Conservation (phyloP, 1,140 invertebrate species). For the Drosophila pallidifrons region DNA sequence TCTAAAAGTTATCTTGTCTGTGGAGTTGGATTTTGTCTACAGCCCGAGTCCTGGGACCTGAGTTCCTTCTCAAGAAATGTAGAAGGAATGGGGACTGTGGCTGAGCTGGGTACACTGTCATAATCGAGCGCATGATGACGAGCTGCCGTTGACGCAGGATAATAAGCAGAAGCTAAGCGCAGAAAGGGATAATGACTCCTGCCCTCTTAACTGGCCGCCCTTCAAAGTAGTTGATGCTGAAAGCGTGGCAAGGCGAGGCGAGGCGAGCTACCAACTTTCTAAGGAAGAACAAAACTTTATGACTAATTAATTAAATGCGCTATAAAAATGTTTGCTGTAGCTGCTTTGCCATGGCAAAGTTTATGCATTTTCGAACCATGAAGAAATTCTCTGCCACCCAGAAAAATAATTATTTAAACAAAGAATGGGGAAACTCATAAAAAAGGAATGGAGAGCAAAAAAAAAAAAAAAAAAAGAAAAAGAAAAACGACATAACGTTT, state of each 20-base stretch:
- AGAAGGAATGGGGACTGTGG: not conserved
- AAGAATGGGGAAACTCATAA: constrained; percentile 14
- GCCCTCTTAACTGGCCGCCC: constrained; percentile 17
- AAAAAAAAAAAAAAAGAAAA: not conserved
- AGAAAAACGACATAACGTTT: constrained; percentile 43
- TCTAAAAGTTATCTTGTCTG: constrained; percentile 54
- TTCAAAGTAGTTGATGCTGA: constrained; percentile 51
- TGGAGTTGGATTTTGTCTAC: constrained; percentile 9
- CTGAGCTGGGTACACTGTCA: constrained; percentile 38
- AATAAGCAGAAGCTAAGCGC: constrained; percentile 59
- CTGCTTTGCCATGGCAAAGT: constrained; percentile 25
- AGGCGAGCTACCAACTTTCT: constrained; percentile 52
- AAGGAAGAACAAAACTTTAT: constrained; percentile 74
- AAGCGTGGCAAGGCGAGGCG: constrained; percentile 1
- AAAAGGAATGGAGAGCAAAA: not conserved
- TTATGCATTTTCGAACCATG: constrained; percentile 55
- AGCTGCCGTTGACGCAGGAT: constrained; percentile 62
- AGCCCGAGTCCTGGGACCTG: not conserved
- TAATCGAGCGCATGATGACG: constrained; percentile 70
- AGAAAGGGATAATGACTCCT: constrained; percentile 75
- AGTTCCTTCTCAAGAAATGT: constrained; percentile 22
- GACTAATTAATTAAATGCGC: constrained; percentile 84
- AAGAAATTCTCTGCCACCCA: constrained; percentile 37
- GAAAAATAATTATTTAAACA: constrained; percentile 61
- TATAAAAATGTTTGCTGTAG: constrained; percentile 71